Percentiles rank a stretch among this genome's conserved stretches.
Evolutionary conservation across 2,113 vertebrate genomes (phyloP).

Genomic region (Alouatta palliata): DNA sequence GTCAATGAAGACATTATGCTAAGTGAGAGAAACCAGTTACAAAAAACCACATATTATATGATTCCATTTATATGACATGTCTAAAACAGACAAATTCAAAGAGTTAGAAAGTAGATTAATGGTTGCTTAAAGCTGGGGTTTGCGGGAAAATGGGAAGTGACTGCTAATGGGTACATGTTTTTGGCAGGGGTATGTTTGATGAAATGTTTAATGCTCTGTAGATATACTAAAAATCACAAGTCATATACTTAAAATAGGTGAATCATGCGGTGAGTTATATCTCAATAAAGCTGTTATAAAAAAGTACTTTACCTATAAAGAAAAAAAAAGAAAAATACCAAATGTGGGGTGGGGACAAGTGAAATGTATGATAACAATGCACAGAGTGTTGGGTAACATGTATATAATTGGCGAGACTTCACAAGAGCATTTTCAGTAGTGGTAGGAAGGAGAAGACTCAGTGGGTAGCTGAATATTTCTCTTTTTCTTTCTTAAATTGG

Average conservation of each 20-base stretch:
- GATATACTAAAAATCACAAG: neutral
- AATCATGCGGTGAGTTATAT: neutral
- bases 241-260: neutral
- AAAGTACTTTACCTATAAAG: neutral
- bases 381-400: neutral
- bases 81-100: neutral
- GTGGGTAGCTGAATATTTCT: neutral
- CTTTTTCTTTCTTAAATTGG: neutral
- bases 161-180: neutral
- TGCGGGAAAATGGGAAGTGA: neutral
- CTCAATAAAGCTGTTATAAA: neutral
- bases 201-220: neutral
- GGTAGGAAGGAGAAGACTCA: neutral
- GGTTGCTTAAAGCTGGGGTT: neutral
- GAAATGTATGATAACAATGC: neutral
- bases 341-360: neutral
- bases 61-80: neutral
- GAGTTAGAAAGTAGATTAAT: neutral
- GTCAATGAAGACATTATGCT: neutral
- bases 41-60: neutral
- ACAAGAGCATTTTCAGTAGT: neutral
- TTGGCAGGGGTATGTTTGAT: neutral
- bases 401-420: neutral
- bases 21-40: neutral
- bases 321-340: neutral